Evolutionary conservation across 1,140 invertebrate species (phyloP), one percentile per base, ranked within the genome.

Genomic region (Choristoneura fumiferana): DNA sequence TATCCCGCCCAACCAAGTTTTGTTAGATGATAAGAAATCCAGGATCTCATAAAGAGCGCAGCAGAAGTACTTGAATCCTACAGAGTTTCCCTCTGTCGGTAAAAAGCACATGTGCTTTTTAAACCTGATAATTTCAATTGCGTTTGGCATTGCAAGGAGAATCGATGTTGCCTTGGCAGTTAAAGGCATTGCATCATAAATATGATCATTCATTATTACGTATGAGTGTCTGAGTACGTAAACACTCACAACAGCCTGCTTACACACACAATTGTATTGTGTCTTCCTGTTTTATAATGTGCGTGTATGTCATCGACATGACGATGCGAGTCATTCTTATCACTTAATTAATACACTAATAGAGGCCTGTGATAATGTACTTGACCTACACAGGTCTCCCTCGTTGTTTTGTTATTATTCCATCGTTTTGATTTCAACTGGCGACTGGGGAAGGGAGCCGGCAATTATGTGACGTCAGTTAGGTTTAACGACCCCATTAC

Each of bases 401-500:
- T 84, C 83, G 81, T 87, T 86, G 85, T 82, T 84, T 84, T 84
- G 81, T 87, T 86, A 87, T 82, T 84, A 87, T 84, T 84, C 81
- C 78, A 73, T 74, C 81, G 76, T 87, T 87, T 87, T 85, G 85
- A 88, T 87, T 86, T 80, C 73, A 80, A 84, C 70, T 67, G 63
- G 67, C 75, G 78, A 78, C 81, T 69, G 71, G 71, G 73, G 72
- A 79, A 81, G 84, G 85, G 83, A 84, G 72, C 81, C 75, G 79
- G 84, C 84, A 85, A 88, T 88, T 88, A 88, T 75, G 77, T 87
- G 83, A 88, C 85, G 85, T 88, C 84, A 84, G 71, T 67, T 64
- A 73, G 74, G 85, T 88, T 83, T 88, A 88, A 88, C 84, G 85
- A 88, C 85, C 83, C 83, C 81, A 87, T 88, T 85, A 88, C 76